These are phyloP conservation scores for Lepisosteus oculatus DNA, from an alignment of 2,113 vertebrate species.

Conservation along the genomic window DNA sequence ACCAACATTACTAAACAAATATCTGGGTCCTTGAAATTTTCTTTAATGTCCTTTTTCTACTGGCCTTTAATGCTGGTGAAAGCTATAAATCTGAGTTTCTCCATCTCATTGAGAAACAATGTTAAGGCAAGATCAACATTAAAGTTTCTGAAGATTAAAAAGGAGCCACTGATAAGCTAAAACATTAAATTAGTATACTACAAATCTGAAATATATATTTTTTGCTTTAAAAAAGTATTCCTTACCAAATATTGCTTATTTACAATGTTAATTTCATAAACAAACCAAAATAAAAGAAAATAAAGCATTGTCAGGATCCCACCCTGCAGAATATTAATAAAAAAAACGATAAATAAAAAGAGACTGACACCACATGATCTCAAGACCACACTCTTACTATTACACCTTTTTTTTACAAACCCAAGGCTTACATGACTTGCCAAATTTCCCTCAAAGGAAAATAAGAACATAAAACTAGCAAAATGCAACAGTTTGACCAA, in stretches of 20 bases:
- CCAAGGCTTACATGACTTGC: conserved; percentile 33
- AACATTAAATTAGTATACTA: conserved; percentile 68
- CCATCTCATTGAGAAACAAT: conserved; percentile 27
- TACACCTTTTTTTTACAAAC: conserved; percentile 26
- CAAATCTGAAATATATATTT: conserved; percentile 68
- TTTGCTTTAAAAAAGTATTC: conserved; percentile 56
- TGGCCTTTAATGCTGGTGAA: conserved; percentile 37
- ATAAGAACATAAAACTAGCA: conserved; percentile 17
- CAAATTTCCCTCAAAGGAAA: conserved; percentile 27
- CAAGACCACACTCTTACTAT: conserved; percentile 64
- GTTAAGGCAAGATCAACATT: conserved; percentile 52
- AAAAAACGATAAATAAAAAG: conserved; percentile 63
- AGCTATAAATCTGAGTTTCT: no score
- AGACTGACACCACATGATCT: conserved; percentile 41
- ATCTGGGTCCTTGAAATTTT: neutral
- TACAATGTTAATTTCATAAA: conserved; percentile 54
- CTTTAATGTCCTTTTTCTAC: neutral
- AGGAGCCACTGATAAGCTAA: conserved; percentile 42
- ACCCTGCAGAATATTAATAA: conserved; percentile 30
- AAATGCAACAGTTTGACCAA: neutral
- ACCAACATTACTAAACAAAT: neutral
- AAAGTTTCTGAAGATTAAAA: conserved; percentile 30
- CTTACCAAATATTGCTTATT: conserved; percentile 54
- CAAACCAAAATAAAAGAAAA: conserved; percentile 28
- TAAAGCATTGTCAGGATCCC: conserved; percentile 44